Base-by-base conservation (phyloP, 2,797 vertebrate species). In the Anabas testudineus region DNA sequence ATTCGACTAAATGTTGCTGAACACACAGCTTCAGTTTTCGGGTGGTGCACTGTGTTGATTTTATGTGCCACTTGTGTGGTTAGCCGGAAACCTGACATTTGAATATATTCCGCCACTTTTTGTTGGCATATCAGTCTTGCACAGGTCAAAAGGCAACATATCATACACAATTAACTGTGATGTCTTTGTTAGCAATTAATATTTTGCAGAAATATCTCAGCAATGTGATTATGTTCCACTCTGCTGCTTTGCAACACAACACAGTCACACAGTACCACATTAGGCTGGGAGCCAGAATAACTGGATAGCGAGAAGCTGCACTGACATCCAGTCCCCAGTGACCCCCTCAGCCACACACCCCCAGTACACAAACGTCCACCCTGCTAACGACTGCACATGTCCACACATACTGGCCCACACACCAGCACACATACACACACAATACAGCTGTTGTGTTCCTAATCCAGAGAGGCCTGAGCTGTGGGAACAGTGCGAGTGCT, bases 401-500 rank as follows among this genome's bases (percentile, higher is more conserved):
- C 58, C 64, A 41, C 76, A 85, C 60, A 73, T 53, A 55, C 64
- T 71, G 51, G 47, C 58, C 28, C 60, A 60, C 71, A 71, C 71
- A 78, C 32, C 18, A 15, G 52, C 77, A 55, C 66, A 61, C 34
- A 74, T 61, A 75, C 76, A 80, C 86, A 87, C 90, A 93, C 91
- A 94, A 92, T 92, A 92, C 90, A 92, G 91, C 90, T 92, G 90
- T 92, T 94, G 91, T 94, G 78, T 79, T 88, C 84, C 83, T 90
- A 89, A 92, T 93, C 90, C 90, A 67, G 74, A 81, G 87, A 88
- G 85, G 88, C 81, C 81, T 69, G 90, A 69, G 80, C 76, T 81
- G 88, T 92, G 88, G 89, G 91, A 92, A 90, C 85, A 83, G 90
- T 83, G 74, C 39, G 64, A 90, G 79, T 39, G 85, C 80, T 89